phyloP scores from a whole-genome alignment of 2,797 vertebrate species.

The Xenopus petersii region DNA sequence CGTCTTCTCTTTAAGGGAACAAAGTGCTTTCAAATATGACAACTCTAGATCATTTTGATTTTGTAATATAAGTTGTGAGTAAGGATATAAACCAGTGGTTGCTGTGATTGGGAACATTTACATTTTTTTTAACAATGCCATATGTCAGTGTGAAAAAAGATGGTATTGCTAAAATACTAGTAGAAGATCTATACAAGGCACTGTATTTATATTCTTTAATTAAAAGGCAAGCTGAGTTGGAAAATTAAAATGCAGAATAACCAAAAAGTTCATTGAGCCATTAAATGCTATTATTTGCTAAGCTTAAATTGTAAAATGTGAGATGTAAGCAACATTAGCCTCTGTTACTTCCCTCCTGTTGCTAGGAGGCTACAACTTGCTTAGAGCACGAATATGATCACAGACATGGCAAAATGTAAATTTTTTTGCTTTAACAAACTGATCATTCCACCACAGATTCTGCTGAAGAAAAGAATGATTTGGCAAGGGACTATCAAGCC shows the following conservation, averaged over 20 bases:
- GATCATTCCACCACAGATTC: too few relatives aligned
- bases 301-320: conserved; percentile 15
- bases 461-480: too few relatives aligned
- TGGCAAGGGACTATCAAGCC: too few relatives aligned
- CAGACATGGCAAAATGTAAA: not conserved
- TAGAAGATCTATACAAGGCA: too few relatives aligned
- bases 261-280: conserved; percentile 22
- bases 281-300: conserved; percentile 27
- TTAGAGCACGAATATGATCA: not conserved
- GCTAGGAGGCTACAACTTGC: conserved; percentile 3
- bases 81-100: not conserved
- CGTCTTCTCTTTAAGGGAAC: too few relatives aligned
- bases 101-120: conserved; percentile 15
- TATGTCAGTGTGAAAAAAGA: too few relatives aligned
- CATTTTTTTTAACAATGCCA: conserved; percentile 18
- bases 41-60: not conserved
- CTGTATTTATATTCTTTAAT: conserved; percentile 32
- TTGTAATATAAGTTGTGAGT: conserved; percentile 15
- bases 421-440: not conserved
- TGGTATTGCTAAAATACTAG: too few relatives aligned
- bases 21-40: too few relatives aligned
- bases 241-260: conserved; percentile 29
- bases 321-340: conserved; percentile 22
- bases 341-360: conserved; percentile 14
- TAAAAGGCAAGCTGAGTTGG: conserved; percentile 36